Base-by-base conservation (phyloP, 2,113 vertebrate genomes). In the Tringa solitaria region DNA sequence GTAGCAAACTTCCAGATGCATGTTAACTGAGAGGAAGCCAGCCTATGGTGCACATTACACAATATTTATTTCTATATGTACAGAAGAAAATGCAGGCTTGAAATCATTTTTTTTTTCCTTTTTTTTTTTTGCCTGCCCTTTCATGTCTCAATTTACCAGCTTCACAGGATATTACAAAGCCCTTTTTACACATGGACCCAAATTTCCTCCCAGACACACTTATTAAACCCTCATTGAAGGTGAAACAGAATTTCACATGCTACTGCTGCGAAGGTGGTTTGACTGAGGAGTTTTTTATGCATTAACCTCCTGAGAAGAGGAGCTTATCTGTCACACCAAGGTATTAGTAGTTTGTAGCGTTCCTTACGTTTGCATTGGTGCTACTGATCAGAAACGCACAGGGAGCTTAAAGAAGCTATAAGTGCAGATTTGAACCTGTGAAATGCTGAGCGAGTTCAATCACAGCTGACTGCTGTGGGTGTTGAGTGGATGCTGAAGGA, bases 361-460 rank as follows among this genome's bases (percentile, higher is more conserved):
- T 77, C 54, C 50, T 65, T 43, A 67, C 32, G 24, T 77, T 76
- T 79, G 27, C 64, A 57, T 64, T 87, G 60, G 64, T 3, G 0
- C 73, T 60, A 41, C 79, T 57, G 74, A 85, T 93, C 73, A 32
- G 53, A 90, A 94, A 89, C 0, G 3, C 83, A 75, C 35, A 6
- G 65, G 39, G 69, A 96, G 57, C 56, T 45, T 48, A 94, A 81
- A 6, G 1, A 84, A 93, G 89, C 83, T 84, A 0, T 69, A 94
- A 92, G 86, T 60, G 60, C 72, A 88, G 86, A 57, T 82, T 77
- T 94, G 90, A 94, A 96, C 75, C 73, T 81, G 63, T 78, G 88
- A 96, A 95, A 93, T 90, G 86, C 88, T 96, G 83, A 95, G 64
- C 35, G 48, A 84, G 88, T 90, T 96, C 65, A 51, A 82, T 84